These are phyloP conservation scores for Anisognathus igniventris DNA, from an alignment of 2,797 vertebrate species.

Conservation along the genomic window DNA sequence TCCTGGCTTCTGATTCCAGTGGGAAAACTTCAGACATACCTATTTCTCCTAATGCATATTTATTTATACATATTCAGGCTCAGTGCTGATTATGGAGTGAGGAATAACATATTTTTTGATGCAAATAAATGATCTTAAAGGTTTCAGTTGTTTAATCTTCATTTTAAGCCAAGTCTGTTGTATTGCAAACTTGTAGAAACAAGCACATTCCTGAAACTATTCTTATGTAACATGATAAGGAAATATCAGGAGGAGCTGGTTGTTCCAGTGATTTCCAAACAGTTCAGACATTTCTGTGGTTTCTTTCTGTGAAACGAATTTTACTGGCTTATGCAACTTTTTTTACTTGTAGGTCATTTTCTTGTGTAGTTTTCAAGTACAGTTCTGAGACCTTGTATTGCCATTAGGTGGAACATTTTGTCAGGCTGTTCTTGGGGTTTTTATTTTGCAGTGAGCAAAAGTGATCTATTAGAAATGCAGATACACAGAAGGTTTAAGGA, in stretches of 20 bases:
- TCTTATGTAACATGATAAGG: slow-evolving; percentile 23
- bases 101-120: background rate
- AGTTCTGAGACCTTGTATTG: background rate
- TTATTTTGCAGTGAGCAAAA: background rate
- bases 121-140: background rate
- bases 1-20: background rate
- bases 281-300: slow-evolving; percentile 63
- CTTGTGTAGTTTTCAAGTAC: background rate
- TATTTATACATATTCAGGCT: background rate
- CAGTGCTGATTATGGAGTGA: background rate
- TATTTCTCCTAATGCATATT: background rate
- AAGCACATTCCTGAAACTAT: background rate
- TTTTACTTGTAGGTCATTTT: slow-evolving; percentile 9
- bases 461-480: background rate
- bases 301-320: slow-evolving; percentile 49
- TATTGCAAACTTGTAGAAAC: background rate
- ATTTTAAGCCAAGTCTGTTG: background rate
- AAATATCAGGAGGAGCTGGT: background rate
- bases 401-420: background rate
- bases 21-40: background rate
- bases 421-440: background rate
- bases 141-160: background rate
- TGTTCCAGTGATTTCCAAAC: slow-evolving; percentile 39
- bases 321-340: slow-evolving; percentile 25
- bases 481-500: background rate